phyloP scores from a whole-genome alignment of 2,113 vertebrate genomes.

The Lepus europaeus region DNA sequence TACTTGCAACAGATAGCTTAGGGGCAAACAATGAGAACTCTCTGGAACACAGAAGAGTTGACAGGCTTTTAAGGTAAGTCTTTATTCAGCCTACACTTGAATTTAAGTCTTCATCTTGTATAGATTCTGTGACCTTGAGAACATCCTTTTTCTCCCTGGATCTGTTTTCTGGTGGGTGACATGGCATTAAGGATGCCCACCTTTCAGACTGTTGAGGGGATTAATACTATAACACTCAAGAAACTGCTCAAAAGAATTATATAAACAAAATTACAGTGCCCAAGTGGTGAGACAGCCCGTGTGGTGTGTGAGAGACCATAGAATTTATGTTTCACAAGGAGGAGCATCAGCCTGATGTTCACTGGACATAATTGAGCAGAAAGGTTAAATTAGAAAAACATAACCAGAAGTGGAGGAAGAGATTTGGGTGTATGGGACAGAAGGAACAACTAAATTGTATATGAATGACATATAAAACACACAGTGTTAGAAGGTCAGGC shows the following conservation, averaged over 20 bases:
- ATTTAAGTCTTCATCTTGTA: not conserved
- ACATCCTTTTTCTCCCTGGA: not conserved
- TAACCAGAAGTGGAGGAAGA: not conserved
- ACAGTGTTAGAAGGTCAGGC: not conserved
- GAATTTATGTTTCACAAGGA: not conserved
- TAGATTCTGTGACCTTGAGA: not conserved
- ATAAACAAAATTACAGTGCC: not conserved
- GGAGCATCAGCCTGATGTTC: not conserved
- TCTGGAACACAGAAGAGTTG: not conserved
- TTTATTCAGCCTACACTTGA: not conserved
- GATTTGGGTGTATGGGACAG: not conserved
- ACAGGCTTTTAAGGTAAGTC: not conserved
- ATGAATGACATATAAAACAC: not conserved
- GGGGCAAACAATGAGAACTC: not conserved
- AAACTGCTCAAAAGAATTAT: not conserved
- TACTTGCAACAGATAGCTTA: not conserved
- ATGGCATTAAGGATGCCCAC: not conserved
- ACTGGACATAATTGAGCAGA: not conserved
- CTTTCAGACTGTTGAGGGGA: not conserved
- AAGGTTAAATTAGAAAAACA: not conserved
- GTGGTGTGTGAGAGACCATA: not conserved
- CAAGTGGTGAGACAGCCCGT: not conserved
- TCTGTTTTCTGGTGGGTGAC: not conserved
- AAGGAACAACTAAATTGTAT: not conserved
- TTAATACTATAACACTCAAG: not conserved